phyloP scores from a whole-genome alignment of 2,797 vertebrate genomes.

The Acropternis orthonyx region DNA sequence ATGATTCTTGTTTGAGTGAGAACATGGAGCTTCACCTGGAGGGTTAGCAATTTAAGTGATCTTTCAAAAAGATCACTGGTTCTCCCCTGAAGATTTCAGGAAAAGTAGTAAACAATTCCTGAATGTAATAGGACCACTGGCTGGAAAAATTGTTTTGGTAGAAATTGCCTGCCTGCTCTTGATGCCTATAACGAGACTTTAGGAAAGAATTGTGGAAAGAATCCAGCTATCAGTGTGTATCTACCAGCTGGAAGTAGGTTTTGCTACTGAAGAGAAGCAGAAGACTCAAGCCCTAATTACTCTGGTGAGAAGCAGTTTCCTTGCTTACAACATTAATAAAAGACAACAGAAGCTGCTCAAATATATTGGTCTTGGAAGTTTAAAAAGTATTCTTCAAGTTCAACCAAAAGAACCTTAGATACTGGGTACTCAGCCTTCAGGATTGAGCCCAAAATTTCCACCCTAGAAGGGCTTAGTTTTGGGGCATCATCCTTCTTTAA shows the following conservation, averaged over 20 bases:
- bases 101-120: neutral
- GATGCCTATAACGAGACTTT: neutral
- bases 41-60: neutral
- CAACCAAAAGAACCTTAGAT: neutral
- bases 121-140: neutral
- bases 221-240: neutral
- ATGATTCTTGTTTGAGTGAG: neutral
- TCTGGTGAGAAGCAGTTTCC: neutral
- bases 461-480: neutral
- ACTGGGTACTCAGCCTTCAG: neutral
- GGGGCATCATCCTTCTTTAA: neutral
- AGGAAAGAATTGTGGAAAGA: neutral
- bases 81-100: neutral
- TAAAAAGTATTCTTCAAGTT: neutral
- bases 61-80: neutral
- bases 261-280: neutral
- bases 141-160: neutral
- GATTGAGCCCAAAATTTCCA: neutral
- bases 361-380: neutral
- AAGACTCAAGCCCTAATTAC: neutral
- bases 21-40: neutral
- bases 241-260: neutral
- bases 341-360: neutral
- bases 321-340: neutral
- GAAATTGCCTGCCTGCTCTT: neutral